These are phyloP conservation scores for Bergia puertoricense DNA, from an alignment of 92 coral and sea anemone genomes.

Conservation along the genomic window DNA sequence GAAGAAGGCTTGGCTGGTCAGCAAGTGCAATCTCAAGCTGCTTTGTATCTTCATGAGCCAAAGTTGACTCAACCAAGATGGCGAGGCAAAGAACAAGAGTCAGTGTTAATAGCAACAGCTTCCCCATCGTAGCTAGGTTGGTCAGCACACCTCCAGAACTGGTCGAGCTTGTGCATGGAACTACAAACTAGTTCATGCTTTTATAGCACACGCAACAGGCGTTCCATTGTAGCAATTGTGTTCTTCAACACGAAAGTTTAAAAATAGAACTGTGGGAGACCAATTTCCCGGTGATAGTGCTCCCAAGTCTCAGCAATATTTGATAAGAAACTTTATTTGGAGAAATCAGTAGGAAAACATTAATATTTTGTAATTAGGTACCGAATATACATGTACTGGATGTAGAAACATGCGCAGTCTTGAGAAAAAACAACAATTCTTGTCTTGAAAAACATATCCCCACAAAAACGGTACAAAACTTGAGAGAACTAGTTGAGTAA, in stretches of 20 bases:
- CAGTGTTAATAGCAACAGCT: background rate
- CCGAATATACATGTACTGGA: background rate
- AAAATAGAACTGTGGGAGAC: background rate
- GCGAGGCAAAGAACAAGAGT: slow-evolving; percentile 31
- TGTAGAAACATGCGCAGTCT: background rate
- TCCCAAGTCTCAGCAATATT: background rate
- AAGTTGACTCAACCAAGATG: slow-evolving; percentile 21
- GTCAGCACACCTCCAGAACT: background rate
- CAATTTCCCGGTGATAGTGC: slow-evolving; percentile 2
- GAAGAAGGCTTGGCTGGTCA: slow-evolving; percentile 31
- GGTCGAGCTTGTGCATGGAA: background rate
- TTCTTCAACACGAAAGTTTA: too few relatives aligned
- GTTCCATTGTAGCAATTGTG: background rate
- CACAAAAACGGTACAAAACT: too few relatives aligned
- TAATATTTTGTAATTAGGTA: background rate
- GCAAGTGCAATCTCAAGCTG: slow-evolving; percentile 30
- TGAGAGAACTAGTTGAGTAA: background rate
- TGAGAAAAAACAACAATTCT: too few relatives aligned
- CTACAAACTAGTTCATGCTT: background rate
- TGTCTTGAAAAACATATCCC: background rate
- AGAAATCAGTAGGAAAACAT: background rate
- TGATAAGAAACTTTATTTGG: background rate
- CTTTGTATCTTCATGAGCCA: slow-evolving; percentile 26
- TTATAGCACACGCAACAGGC: background rate
- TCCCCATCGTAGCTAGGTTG: slow-evolving; percentile 6